Evolutionary conservation across 2,113 vertebrate genomes (phyloP), one percentile per base, ranked within the genome.

Genomic region (Tauraco erythrolophus): DNA sequence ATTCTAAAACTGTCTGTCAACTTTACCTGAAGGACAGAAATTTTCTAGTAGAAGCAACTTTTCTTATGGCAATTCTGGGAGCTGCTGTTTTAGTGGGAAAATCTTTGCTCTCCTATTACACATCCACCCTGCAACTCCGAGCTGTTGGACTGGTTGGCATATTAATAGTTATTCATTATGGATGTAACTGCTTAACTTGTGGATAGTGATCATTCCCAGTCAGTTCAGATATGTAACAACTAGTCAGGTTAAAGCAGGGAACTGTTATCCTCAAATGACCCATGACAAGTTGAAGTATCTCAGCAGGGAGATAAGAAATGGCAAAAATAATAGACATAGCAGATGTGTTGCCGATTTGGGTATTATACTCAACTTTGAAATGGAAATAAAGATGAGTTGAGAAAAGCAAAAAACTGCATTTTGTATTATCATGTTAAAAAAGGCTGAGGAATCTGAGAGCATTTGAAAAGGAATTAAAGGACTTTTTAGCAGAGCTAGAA

Each of bases 381-480:
- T 94, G 88, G 89, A 93, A 97, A 96, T 95, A 92, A 91, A 95
- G 80, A 79, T 17, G 61, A 94, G 70, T 39, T 78, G 27, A 88
- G 64, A 84, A 94, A 91, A 94, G 48, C 11, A 91, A 88, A 84
- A 84, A 96, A 64, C 9, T 62, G 23, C 50, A 45, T 92, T 97
- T 96, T 94, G 92, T 93, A 84, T 93, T 88, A 89, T 57, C 28
- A 41, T 61, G n/a, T 88, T 93, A 61, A 82, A 95, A 96, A 94
- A 74, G 24, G 14, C 45, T 77, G 76, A 84, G 51, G 76, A 94
- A 81, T 84, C 41, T 92, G 84, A 94, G 77, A 88, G 15, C 15
- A 39, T 93, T 96, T 97, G 96, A 89, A 97, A 96, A 75, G 56
- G 78, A 95, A 96, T 95, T 39, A 97, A 98, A 97, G 61, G 31